These are phyloP conservation scores for Solea solea DNA, from an alignment of 2,113 vertebrate species.

Conservation along the genomic window DNA sequence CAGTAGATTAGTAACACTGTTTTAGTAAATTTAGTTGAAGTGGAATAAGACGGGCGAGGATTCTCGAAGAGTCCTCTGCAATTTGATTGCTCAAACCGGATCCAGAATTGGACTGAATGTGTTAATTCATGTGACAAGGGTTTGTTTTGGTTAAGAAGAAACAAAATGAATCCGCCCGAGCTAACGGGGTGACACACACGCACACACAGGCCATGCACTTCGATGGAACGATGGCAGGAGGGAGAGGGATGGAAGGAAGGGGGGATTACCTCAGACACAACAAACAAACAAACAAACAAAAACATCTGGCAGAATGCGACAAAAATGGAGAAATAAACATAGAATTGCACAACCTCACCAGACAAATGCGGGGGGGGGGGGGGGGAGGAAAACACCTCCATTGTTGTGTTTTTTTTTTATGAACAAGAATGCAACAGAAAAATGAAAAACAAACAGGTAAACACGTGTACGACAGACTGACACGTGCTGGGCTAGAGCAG, in stretches of 20 bases:
- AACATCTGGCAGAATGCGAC: slow-evolving; percentile 50
- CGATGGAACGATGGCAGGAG: slow-evolving; percentile 37
- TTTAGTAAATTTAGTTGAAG: slow-evolving; percentile 79
- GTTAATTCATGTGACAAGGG: slow-evolving; percentile 68
- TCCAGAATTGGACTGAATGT: slow-evolving; percentile 73
- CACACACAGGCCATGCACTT: slow-evolving; percentile 77
- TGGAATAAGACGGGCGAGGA: slow-evolving; percentile 58
- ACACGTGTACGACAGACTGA: slow-evolving; percentile 53
- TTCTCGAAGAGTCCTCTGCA: slow-evolving; percentile 78
- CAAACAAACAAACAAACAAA: slow-evolving; percentile 41
- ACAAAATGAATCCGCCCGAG: slow-evolving; percentile 78
- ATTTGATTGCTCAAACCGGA: slow-evolving; percentile 79
- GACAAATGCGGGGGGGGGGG: slow-evolving; percentile 28
- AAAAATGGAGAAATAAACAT: slow-evolving; percentile 17
- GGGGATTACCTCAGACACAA: slow-evolving; percentile 48
- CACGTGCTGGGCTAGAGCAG: slow-evolving; percentile 63
- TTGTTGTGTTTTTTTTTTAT: slow-evolving; percentile 26
- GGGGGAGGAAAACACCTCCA: slow-evolving; percentile 22
- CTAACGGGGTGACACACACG: slow-evolving; percentile 59
- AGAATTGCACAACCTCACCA: slow-evolving; percentile 54
- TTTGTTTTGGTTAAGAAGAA: slow-evolving; percentile 74
- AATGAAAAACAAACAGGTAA: neutral
- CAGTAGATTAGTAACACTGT: slow-evolving; percentile 81
- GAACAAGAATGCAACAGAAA: slow-evolving; percentile 48
- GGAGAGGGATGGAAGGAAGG: neutral